A percentile compares a stretch with the other conserved stretches of the same genome.
Evolutionary conservation across 2,113 vertebrate species (phyloP).

Genomic region (Podarcis cretensis): DNA sequence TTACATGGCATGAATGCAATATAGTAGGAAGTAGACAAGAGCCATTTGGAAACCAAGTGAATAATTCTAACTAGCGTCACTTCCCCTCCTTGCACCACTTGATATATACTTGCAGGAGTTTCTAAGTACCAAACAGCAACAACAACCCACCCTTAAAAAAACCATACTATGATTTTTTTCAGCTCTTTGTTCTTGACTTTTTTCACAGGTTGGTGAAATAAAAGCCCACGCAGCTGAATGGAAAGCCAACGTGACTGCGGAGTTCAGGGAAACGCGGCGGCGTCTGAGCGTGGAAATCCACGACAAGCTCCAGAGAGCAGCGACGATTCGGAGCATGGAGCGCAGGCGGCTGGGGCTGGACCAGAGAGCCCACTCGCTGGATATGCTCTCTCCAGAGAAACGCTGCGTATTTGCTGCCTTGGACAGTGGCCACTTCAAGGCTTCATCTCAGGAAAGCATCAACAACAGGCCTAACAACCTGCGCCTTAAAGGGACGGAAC

Average conservation of each 20-base stretch:
- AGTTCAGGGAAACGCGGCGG: constrained; percentile 93
- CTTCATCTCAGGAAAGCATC: constrained; percentile 97
- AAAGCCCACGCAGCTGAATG: constrained; percentile 96
- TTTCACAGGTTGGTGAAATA: constrained; percentile 90
- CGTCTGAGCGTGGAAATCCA: constrained; percentile 96
- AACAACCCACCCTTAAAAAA: background rate
- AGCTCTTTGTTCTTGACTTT: background rate
- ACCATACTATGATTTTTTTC: background rate
- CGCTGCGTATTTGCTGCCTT: constrained; percentile 91
- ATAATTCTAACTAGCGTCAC: background rate
- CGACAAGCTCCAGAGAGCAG: constrained; percentile 94
- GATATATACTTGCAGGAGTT: background rate
- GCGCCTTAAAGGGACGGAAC: constrained; percentile 84
- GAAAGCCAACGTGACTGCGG: constrained; percentile 95
- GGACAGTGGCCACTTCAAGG: constrained; percentile 90
- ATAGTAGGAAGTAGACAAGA: background rate
- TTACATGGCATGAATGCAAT: constrained; percentile 15
- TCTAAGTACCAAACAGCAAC: too few species aligned
- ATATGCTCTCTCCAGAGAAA: constrained; percentile 96
- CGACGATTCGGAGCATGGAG: constrained; percentile 98
- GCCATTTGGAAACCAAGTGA: background rate
- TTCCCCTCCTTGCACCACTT: background rate
- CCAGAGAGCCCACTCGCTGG: constrained; percentile 93
- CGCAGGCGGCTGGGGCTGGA: constrained; percentile 93
- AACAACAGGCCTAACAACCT: constrained; percentile 95